phyloP scores from a whole-genome alignment of 2,797 vertebrate species.

The Acrossocheilus fasciatus region DNA sequence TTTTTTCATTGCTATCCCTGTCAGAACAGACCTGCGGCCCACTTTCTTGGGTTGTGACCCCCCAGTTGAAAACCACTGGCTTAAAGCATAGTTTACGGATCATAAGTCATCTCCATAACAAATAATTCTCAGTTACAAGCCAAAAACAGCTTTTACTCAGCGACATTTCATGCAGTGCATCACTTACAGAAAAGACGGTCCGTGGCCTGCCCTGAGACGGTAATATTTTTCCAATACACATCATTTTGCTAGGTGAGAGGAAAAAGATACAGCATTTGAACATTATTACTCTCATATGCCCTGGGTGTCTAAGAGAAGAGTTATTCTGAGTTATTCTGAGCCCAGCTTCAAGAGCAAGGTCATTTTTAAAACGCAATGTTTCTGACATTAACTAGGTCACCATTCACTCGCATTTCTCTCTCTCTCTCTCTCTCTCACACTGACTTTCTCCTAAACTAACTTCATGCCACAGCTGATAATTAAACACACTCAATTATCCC shows the following conservation, averaged over 20 bases:
- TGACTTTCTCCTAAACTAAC: conserved; percentile 79
- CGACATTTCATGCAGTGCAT: conserved; percentile 1
- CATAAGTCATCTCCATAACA: conserved; percentile 5
- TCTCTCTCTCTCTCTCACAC: conserved; percentile 55
- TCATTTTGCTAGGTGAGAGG: conserved; percentile 32
- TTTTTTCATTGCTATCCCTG: background rate
- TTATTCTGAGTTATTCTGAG: conserved; percentile 88
- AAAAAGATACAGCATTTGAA: conserved; percentile 50
- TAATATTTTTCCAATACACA: conserved; percentile 20
- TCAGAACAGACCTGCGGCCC: background rate
- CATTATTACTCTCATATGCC: conserved; percentile 60
- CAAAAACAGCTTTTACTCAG: conserved; percentile 22
- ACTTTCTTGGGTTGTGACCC: background rate
- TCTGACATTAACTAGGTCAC: conserved; percentile 82
- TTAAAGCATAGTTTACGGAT: conserved; percentile 14
- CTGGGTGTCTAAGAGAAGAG: conserved; percentile 68
- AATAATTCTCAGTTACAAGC: conserved; percentile 4
- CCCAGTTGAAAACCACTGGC: background rate
- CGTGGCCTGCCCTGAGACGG: background rate
- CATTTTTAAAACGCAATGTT: conserved; percentile 86
- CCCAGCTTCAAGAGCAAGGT: conserved; percentile 82
- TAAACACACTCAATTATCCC: conserved; percentile 87
- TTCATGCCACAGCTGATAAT: conserved; percentile 80
- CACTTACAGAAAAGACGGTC: conserved; percentile 31
- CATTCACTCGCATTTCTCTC: conserved; percentile 53